Conservation (phyloP, 1,140 invertebrate genomes). For the Saccostrea echinata region DNA sequence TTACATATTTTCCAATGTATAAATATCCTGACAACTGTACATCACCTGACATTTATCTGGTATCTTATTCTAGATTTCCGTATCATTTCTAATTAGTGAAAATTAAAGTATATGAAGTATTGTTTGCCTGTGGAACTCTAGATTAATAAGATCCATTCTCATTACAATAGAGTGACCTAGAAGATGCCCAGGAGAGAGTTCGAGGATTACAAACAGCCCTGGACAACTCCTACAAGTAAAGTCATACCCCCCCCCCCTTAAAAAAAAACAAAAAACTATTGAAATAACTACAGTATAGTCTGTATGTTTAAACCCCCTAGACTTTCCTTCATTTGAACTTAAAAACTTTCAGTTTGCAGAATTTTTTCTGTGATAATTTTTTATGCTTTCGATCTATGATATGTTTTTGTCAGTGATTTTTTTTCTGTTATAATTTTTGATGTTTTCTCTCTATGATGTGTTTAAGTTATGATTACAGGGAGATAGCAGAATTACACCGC, state of each 20-base stretch:
- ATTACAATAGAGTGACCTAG: conserved; percentile 76
- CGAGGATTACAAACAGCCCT: conserved; percentile 78
- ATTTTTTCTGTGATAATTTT: too few species aligned
- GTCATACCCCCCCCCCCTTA: not conserved
- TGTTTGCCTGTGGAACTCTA: too few species aligned
- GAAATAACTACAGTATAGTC: too few species aligned
- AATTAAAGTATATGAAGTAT: too few species aligned
- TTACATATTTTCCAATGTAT: too few species aligned
- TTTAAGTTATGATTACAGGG: conserved; percentile 76
- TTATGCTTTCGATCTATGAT: not conserved
- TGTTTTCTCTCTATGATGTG: not conserved
- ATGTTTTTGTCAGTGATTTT: not conserved
- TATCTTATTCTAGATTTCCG: too few species aligned
- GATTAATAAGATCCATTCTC: not conserved
- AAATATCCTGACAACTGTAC: too few species aligned
- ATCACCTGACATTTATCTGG: too few species aligned
- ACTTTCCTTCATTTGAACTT: too few species aligned
- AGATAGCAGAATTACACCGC: conserved; percentile 83
- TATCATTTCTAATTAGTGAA: too few species aligned
- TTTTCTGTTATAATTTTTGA: not conserved
- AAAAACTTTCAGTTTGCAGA: too few species aligned
- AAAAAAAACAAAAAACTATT: not conserved
- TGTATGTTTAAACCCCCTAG: too few species aligned
- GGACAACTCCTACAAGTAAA: conserved; percentile 81
- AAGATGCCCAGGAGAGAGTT: conserved; percentile 78